Conservation (phyloP, 2,888 invertebrate species). For the Hofmannophila pseudospretella region DNA sequence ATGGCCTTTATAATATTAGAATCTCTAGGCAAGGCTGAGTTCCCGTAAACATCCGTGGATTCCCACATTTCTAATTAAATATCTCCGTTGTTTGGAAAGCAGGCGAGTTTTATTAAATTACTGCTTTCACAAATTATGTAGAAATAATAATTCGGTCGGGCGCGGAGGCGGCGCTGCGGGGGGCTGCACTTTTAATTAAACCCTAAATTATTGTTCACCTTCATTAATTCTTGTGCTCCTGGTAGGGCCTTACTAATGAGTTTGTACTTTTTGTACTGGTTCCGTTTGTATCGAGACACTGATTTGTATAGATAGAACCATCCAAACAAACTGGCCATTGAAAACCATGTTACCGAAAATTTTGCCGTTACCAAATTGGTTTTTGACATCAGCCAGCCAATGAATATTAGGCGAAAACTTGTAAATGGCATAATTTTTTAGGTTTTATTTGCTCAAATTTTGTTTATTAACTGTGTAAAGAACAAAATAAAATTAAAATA, state of each 20-base stretch:
- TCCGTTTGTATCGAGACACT: slow-evolving; percentile 31
- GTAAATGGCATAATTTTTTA: too few species aligned
- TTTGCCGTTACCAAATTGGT: too few species aligned
- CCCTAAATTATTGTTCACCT: slow-evolving; percentile 77
- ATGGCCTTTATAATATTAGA: too few species aligned
- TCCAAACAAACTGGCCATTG: too few species aligned
- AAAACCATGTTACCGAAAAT: too few species aligned
- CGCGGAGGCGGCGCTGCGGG: slow-evolving; percentile 59
- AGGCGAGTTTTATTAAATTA: slow-evolving; percentile 68
- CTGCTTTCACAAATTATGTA: slow-evolving; percentile 72
- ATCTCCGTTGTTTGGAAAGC: slow-evolving; percentile 8
- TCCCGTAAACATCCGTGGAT: neutral
- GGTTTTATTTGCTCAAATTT: too few species aligned
- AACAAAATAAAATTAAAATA: too few species aligned
- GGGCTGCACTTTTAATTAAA: slow-evolving; percentile 76
- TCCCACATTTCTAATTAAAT: slow-evolving; percentile 8
- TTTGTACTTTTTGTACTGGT: slow-evolving; percentile 65
- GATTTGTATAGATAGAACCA: too few species aligned
- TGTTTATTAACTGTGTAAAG: too few species aligned
- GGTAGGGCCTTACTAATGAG: slow-evolving; percentile 69
- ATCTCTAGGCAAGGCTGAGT: too few species aligned
- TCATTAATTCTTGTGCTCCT: slow-evolving; percentile 74
- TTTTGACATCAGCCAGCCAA: too few species aligned
- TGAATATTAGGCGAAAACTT: too few species aligned
- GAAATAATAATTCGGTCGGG: slow-evolving; percentile 59